Conservation (phyloP, 2,797 vertebrate genomes). For the Odontamblyopus rebecca region DNA sequence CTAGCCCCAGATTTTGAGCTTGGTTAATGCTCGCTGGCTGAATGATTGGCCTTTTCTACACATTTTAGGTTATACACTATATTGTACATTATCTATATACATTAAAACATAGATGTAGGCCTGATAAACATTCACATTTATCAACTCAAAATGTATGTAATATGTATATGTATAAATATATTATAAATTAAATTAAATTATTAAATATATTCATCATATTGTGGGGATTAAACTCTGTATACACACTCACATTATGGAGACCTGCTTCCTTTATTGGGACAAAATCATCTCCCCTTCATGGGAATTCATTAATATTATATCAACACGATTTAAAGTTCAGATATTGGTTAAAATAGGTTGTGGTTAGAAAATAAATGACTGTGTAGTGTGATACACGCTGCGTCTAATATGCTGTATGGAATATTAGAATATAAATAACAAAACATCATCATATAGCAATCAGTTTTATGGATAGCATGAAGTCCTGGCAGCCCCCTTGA, state of each 20-base stretch:
- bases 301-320: too few relatives aligned
- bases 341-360: too few relatives aligned
- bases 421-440: constrained; percentile 7
- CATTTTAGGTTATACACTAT: too few relatives aligned
- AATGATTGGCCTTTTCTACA: too few relatives aligned
- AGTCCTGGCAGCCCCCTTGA: not conserved
- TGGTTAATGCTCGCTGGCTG: not conserved
- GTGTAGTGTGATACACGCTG: not conserved
- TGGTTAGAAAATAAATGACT: not conserved
- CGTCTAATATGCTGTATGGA: not conserved
- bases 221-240: too few relatives aligned
- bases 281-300: too few relatives aligned
- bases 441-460: constrained; percentile 10
- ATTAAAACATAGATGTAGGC: not conserved
- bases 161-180: too few relatives aligned
- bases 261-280: too few relatives aligned
- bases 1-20: not conserved
- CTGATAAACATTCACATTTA: not conserved
- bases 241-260: too few relatives aligned
- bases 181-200: too few relatives aligned
- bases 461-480: constrained; percentile 2
- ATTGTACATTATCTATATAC: not conserved
- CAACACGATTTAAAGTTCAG: too few relatives aligned
- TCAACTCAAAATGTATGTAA: not conserved
- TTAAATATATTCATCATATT: not conserved